Evolutionary conservation across 2,797 vertebrate genomes (phyloP).

Genomic region (Chrysolophus pictus): DNA sequence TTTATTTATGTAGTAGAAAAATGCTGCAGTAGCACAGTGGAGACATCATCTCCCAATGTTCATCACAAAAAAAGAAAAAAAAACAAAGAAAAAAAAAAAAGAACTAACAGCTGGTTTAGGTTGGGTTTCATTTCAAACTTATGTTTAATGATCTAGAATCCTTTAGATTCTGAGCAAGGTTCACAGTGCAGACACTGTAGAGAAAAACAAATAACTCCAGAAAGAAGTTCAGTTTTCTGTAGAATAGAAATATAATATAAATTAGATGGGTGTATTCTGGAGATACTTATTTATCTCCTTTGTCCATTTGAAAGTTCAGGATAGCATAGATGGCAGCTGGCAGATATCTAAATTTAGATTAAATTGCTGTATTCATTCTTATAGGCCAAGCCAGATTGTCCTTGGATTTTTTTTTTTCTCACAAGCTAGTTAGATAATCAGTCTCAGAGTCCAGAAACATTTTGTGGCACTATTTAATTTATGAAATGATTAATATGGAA

Average conservation of each 20-base stretch:
- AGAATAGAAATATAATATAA: neutral
- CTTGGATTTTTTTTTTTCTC: too few relatives aligned
- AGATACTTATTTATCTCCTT: neutral
- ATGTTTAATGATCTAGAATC: neutral
- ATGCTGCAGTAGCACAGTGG: neutral
- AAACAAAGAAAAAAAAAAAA: too few relatives aligned
- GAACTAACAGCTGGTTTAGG: neutral
- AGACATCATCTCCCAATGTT: neutral
- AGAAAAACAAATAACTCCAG: neutral
- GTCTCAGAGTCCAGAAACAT: neutral
- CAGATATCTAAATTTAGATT: conserved; percentile 11
- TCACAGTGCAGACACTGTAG: neutral
- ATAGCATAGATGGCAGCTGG: neutral
- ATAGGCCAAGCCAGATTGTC: neutral
- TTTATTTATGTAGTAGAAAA: neutral
- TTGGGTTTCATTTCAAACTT: neutral
- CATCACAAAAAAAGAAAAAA: neutral
- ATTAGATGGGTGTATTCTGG: neutral
- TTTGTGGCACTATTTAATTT: neutral
- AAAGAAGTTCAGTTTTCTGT: neutral
- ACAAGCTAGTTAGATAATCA: too few relatives aligned
- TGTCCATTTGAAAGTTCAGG: neutral
- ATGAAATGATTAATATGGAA: too few relatives aligned
- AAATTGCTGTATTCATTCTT: neutral
- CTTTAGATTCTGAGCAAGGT: neutral